Conservation (phyloP, 1,140 invertebrate genomes). For the Orius insidiosus region DNA sequence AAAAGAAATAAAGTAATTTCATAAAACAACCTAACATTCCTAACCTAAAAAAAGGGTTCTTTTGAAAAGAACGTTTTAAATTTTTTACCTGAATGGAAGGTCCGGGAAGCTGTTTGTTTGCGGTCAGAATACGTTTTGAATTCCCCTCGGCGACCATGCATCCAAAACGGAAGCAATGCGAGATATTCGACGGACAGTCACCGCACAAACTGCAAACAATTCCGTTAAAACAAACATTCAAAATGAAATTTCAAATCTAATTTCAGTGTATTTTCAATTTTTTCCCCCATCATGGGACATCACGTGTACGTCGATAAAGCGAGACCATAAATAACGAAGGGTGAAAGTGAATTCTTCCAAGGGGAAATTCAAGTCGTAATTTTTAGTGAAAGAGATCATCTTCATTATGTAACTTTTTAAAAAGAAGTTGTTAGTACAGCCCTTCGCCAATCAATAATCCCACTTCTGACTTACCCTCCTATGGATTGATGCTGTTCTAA, state of each 20-base stretch:
- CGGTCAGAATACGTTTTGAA: slow-evolving; percentile 48
- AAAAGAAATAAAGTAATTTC: neutral
- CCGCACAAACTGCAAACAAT: slow-evolving; percentile 29
- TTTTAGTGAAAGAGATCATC: neutral
- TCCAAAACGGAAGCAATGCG: slow-evolving; percentile 29
- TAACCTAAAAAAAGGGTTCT: neutral
- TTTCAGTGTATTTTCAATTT: neutral
- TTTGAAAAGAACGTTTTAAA: neutral
- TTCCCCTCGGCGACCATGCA: slow-evolving; percentile 24
- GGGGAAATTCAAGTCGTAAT: neutral
- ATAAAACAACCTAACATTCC: neutral
- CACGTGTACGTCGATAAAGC: neutral
- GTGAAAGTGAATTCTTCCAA: neutral
- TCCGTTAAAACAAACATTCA: no score
- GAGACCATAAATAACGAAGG: neutral
- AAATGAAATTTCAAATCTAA: no score
- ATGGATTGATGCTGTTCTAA: slow-evolving; percentile 47
- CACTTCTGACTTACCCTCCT: slow-evolving; percentile 31
- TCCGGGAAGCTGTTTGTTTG: slow-evolving; percentile 66
- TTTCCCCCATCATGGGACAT: neutral
- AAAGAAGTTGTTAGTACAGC: no score
- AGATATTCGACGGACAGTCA: slow-evolving; percentile 42
- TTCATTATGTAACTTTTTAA: no score
- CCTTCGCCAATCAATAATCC: no score
- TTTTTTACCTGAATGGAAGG: slow-evolving; percentile 51